Evolutionary conservation across 1,140 invertebrate species (phyloP), one percentile per base, ranked within the genome.

Genomic region (Theocolax elegans): DNA sequence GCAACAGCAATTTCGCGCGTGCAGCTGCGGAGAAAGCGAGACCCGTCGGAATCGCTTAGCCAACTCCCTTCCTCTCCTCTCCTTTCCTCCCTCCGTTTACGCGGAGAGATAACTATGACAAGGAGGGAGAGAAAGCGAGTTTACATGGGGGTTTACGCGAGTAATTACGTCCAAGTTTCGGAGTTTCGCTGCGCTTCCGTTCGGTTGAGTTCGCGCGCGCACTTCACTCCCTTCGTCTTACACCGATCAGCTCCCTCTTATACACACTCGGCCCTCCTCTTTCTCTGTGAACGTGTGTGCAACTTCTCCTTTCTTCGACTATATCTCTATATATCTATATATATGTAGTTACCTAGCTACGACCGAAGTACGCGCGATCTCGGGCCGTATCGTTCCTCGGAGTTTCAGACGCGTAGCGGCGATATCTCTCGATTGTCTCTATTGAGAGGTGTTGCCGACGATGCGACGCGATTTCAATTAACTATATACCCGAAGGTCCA

Each of bases 111-210:
- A 77, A 74, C 75, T 72, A 73, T 75, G 75, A 72, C 71, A 72
- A 74, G 70, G 42, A 72, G 66, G 67, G 38, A 68, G 40, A 44
- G 29, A 53, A 40, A 65, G 64, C 15, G 42, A 71, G 68, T 71
- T 72, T 68, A 65, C 70, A 73, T 29, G 60, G 56, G 46, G 67
- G 62, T 72, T 74, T 71, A 64, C 72, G 73, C 72, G 66, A 73
- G 71, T 78, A 78, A 78, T 78, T 78, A 76, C 74, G 76, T 74
- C 73, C 72, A 76, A 76, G 75, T 78, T 78, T 75, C 67, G 51
- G 74, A 78, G 76, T 78, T 78, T 65, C 70, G 60, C 66, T 59
- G 54, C 60, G 58, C 67, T 73, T 74, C 59, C 60, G 71, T 72
- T 58, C 42, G 64, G 42, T 51, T 66, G 40, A 46, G 21, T 42